phyloP scores from a whole-genome alignment of 53 echinoderm and acorn worm genomes.

The Apostichopus leukothele region DNA sequence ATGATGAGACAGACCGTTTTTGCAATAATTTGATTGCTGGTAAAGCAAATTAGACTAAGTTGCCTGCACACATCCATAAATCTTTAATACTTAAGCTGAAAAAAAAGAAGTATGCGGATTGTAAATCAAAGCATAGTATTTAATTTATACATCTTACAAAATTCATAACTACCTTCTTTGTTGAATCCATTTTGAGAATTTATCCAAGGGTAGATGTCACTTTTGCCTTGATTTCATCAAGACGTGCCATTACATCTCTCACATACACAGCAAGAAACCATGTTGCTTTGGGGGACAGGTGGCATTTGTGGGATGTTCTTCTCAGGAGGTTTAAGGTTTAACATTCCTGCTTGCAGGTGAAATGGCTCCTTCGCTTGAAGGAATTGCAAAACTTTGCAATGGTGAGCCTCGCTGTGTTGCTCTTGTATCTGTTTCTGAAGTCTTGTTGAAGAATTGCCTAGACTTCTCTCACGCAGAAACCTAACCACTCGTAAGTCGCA shows the following conservation, averaged over 20 bases:
- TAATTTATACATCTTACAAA: no score
- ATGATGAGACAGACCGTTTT: no score
- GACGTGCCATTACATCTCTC: conserved; percentile 60
- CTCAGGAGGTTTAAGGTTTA: conserved; percentile 3
- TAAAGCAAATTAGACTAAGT: no score
- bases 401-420: conserved; percentile 59
- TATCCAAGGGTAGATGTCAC: conserved; percentile 68
- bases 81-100: no score
- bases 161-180: conserved; percentile 60
- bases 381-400: conserved; percentile 50
- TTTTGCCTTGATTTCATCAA: conserved; percentile 55
- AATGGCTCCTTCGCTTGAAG: conserved; percentile 43
- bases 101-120: no score
- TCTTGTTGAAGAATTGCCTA: conserved; percentile 56
- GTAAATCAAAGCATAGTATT: no score
- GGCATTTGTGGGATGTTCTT: conserved; percentile 47
- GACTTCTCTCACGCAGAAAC: conserved; percentile 48
- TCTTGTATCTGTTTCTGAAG: conserved; percentile 53
- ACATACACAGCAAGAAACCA: conserved; percentile 64
- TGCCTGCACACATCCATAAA: no score
- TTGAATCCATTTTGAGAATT: conserved; percentile 76
- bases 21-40: no score
- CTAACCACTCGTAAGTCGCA: conserved; percentile 55
- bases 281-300: conserved; percentile 47
- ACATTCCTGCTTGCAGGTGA: conserved; percentile 34